A percentile compares a stretch with the other conserved stretches of the same genome.
phyloP scores from a whole-genome alignment of 2,113 vertebrate species.

The Cololabis saira region DNA sequence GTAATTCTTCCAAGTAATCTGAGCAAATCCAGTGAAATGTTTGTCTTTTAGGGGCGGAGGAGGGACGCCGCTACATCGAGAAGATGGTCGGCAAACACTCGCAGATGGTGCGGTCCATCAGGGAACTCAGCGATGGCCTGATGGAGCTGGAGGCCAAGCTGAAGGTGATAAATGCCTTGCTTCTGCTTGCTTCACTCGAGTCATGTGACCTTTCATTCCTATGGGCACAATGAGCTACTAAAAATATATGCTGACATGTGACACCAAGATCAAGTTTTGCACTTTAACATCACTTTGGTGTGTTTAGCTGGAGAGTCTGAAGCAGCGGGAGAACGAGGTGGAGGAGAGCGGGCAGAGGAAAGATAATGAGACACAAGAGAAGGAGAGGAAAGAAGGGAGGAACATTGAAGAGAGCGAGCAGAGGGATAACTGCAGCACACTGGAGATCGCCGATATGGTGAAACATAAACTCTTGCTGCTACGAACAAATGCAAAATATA shows the following conservation, averaged over 20 bases:
- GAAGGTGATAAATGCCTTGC: slow-evolving; percentile 74
- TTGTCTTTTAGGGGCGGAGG: slow-evolving; percentile 83
- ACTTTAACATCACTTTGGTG: not conserved
- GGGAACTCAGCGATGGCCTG: slow-evolving; percentile 85
- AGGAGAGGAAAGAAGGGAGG: not conserved
- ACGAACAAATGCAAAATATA: too few species aligned
- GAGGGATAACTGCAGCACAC: slow-evolving; percentile 36
- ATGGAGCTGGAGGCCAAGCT: slow-evolving; percentile 84
- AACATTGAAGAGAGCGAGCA: slow-evolving; percentile 24
- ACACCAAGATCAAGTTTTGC: not conserved
- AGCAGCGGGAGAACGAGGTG: slow-evolving; percentile 6
- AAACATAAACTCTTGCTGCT: not conserved
- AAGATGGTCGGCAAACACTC: slow-evolving; percentile 86
- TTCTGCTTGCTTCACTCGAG: not conserved
- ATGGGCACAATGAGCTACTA: too few species aligned
- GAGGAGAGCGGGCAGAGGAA: slow-evolving; percentile 1
- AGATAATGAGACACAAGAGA: slow-evolving; percentile 1
- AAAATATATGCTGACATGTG: not conserved
- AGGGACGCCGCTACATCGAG: slow-evolving; percentile 87
- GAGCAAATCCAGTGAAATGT: not conserved
- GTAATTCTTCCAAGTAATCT: too few species aligned
- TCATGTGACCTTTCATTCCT: not conserved
- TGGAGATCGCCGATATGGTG: slow-evolving; percentile 66
- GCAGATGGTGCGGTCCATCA: slow-evolving; percentile 86
- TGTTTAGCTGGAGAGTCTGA: slow-evolving; percentile 39